Percentiles rank a stretch among this genome's conserved stretches.
These are phyloP conservation scores for Cheilosia pagana DNA, from an alignment of 2,888 invertebrate species.

Conservation along the genomic window DNA sequence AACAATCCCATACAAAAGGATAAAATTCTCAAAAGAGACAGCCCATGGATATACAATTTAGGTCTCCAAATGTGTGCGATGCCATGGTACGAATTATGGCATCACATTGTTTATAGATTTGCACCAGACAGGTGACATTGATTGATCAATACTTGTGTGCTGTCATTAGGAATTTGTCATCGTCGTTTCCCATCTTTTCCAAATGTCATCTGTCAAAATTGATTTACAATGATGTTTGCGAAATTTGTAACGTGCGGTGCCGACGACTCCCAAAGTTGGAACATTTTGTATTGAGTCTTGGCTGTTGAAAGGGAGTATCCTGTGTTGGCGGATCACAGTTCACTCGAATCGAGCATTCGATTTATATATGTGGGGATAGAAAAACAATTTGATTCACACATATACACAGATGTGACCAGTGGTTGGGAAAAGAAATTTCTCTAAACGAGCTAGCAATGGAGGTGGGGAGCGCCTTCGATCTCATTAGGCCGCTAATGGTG, in stretches of 20 bases:
- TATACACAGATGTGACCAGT: constrained; percentile 40
- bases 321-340: constrained; percentile 30
- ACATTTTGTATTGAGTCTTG: not conserved
- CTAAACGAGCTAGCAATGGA: constrained; percentile 18
- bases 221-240: constrained; percentile 76
- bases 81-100: constrained; percentile 73
- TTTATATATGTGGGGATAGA: constrained; percentile 4
- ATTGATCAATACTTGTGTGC: constrained; percentile 81
- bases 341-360: constrained; percentile 27
- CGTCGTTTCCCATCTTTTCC: constrained; percentile 64
- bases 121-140: constrained; percentile 81
- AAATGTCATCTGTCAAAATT: constrained; percentile 79
- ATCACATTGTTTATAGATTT: constrained; percentile 83
- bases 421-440: constrained; percentile 24
- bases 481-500: constrained; percentile 60
- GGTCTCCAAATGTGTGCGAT: constrained; percentile 11
- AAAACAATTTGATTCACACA: constrained; percentile 25
- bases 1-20: constrained; percentile 22
- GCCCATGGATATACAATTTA: constrained; percentile 32
- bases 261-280: not conserved
- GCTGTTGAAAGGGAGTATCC: not conserved
- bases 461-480: constrained; percentile 28
- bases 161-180: constrained; percentile 74
- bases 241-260: constrained; percentile 45
- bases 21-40: constrained; percentile 62